phyloP scores from a whole-genome alignment of 2,113 vertebrate genomes.

The Trichomycterus rosablanca region DNA sequence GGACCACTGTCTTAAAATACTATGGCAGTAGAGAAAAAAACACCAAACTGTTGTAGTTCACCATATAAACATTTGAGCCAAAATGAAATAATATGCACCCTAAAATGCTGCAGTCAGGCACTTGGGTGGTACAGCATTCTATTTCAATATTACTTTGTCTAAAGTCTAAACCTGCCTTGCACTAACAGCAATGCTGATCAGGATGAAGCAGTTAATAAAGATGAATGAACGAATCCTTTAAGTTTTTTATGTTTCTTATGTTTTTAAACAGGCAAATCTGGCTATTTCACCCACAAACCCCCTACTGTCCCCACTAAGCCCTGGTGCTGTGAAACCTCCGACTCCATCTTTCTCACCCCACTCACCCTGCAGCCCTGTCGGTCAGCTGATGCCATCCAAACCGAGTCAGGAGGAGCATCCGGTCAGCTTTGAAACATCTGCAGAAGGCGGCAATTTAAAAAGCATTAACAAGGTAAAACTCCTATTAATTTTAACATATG shows the following conservation, averaged over 20 bases:
- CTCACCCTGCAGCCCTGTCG: slow-evolving; percentile 39
- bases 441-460: slow-evolving; percentile 51
- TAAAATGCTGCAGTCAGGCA: too few species aligned
- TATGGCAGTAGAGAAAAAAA: too few species aligned
- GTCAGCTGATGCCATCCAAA: background rate
- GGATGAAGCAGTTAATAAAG: too few species aligned
- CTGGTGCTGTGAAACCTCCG: slow-evolving; percentile 46
- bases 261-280: slow-evolving; percentile 57
- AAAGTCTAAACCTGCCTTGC: too few species aligned
- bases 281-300: slow-evolving; percentile 49
- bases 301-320: slow-evolving; percentile 54
- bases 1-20: too few species aligned
- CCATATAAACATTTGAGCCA: too few species aligned
- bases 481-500: background rate
- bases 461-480: slow-evolving; percentile 62
- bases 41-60: too few species aligned
- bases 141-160: too few species aligned
- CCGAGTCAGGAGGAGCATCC: slow-evolving; percentile 51
- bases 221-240: too few species aligned
- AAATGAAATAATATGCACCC: too few species aligned
- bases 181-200: too few species aligned
- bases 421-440: slow-evolving; percentile 59
- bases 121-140: too few species aligned
- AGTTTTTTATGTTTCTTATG: background rate
- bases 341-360: slow-evolving; percentile 29